phyloP scores from a whole-genome alignment of 2,113 vertebrate species.

The Ptilorrhoa leucosticta region DNA sequence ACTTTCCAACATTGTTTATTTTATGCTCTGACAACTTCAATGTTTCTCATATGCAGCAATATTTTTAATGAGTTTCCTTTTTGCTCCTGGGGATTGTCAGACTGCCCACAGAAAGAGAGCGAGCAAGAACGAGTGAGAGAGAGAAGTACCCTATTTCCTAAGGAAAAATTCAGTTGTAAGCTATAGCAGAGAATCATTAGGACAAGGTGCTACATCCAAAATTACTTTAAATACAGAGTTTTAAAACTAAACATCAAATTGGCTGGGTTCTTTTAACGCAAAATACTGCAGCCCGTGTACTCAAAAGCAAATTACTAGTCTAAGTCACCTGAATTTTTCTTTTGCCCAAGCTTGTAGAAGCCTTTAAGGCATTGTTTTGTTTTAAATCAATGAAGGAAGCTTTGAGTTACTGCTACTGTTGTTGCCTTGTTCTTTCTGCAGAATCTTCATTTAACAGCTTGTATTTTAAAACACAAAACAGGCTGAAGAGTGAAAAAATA shows the following conservation, averaged over 20 bases:
- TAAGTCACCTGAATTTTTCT: neutral
- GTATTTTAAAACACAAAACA: neutral
- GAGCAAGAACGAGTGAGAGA: fast-evolving
- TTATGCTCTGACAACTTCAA: slow-evolving; percentile 19
- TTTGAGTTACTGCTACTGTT: neutral
- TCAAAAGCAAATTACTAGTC: neutral
- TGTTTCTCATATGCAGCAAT: neutral
- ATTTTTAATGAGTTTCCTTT: slow-evolving; percentile 34
- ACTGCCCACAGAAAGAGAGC: neutral
- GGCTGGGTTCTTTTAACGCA: neutral
- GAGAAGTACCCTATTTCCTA: neutral
- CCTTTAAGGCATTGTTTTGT: neutral
- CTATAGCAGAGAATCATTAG: neutral
- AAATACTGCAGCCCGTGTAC: neutral
- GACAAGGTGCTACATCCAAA: neutral
- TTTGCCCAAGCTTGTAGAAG: slow-evolving; percentile 18
- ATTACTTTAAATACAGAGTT: neutral
- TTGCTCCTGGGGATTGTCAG: neutral
- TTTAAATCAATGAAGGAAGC: neutral
- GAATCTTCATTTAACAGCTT: neutral
- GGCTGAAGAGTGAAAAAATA: neutral
- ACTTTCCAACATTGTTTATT: slow-evolving; percentile 9
- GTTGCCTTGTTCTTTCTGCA: neutral
- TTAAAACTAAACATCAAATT: neutral
- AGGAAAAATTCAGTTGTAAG: neutral